A percentile compares a stretch with the other conserved stretches of the same genome.
phyloP scores from a whole-genome alignment of 30 jellyfish, hydroid and myxozoan genomes.

The Clytia hemisphaerica region DNA sequence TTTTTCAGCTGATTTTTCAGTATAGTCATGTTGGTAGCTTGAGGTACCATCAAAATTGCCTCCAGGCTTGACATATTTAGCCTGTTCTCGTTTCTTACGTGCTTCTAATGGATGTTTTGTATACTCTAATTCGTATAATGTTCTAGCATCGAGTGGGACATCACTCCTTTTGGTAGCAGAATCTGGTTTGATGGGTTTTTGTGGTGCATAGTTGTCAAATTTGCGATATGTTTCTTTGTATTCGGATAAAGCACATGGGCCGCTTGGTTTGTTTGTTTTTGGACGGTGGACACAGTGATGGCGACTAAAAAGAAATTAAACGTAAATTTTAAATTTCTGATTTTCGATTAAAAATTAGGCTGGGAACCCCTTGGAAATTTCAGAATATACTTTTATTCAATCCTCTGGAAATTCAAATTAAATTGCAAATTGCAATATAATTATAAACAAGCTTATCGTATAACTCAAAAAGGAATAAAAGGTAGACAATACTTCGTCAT shows the following conservation, averaged over 20 bases:
- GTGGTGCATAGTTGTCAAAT: slow-evolving; percentile 36
- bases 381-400: too few species aligned
- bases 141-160: slow-evolving; percentile 68
- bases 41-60: slow-evolving; percentile 61
- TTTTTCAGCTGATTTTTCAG: slow-evolving; percentile 50
- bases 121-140: slow-evolving; percentile 60
- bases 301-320: slow-evolving; percentile 53
- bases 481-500: not conserved
- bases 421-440: too few species aligned
- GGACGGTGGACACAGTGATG: slow-evolving; percentile 95
- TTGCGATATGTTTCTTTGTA: slow-evolving; percentile 87
- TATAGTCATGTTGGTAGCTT: slow-evolving; percentile 70
- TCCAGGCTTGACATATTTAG: slow-evolving; percentile 50
- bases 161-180: slow-evolving; percentile 52
- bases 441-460: too few species aligned
- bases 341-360: not conserved
- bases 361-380: too few species aligned
- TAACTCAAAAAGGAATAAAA: not conserved
- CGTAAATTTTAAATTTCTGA: not conserved
- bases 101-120: slow-evolving; percentile 58
- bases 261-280: slow-evolving; percentile 22
- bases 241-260: slow-evolving; percentile 72
- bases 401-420: too few species aligned
- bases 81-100: slow-evolving; percentile 48
- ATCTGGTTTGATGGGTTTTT: slow-evolving; percentile 70